Percentiles rank a stretch among this genome's conserved stretches.
phyloP scores from a whole-genome alignment of 2,797 vertebrate genomes.

The Enteromius treurensis region DNA sequence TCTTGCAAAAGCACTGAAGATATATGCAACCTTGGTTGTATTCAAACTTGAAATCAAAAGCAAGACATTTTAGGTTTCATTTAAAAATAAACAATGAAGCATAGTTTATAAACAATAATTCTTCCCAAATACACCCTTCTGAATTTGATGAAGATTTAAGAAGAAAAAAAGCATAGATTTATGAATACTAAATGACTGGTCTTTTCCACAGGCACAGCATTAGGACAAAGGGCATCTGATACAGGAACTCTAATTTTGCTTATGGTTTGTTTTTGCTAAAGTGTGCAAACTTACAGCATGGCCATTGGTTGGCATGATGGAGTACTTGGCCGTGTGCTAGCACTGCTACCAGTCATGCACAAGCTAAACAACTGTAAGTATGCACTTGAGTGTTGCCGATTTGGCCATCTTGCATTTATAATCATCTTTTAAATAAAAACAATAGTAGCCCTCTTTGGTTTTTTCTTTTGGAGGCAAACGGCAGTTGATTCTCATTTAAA shows the following conservation, averaged over 20 bases:
- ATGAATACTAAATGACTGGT: neutral
- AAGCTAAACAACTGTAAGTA: conserved; percentile 14
- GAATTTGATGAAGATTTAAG: conserved; percentile 58
- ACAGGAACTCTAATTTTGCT: neutral
- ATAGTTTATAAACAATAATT: conserved; percentile 60
- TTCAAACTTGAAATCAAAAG: conserved; percentile 9
- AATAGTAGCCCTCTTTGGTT: conserved; percentile 47
- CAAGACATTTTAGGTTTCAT: conserved; percentile 17
- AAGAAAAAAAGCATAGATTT: conserved; percentile 15
- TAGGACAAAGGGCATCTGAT: neutral
- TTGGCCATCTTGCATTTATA: conserved; percentile 13
- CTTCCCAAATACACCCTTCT: conserved; percentile 57
- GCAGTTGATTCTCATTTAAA: conserved; percentile 10
- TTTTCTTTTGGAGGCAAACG: conserved; percentile 14
- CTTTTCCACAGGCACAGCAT: neutral
- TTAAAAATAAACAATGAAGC: conserved; percentile 52
- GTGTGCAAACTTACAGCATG: conserved; percentile 5
- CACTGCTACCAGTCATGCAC: neutral
- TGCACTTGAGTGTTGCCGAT: neutral
- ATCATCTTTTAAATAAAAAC: neutral
- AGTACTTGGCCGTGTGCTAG: conserved; percentile 10
- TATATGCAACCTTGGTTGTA: conserved; percentile 25
- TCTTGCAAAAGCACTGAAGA: conserved; percentile 20
- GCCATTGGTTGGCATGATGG: neutral
- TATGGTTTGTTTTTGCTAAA: neutral